Percentiles rank a stretch among this genome's conserved stretches.
Conservation (phyloP, 2,888 invertebrate genomes). For the Chrysolina oricalcia region DNA sequence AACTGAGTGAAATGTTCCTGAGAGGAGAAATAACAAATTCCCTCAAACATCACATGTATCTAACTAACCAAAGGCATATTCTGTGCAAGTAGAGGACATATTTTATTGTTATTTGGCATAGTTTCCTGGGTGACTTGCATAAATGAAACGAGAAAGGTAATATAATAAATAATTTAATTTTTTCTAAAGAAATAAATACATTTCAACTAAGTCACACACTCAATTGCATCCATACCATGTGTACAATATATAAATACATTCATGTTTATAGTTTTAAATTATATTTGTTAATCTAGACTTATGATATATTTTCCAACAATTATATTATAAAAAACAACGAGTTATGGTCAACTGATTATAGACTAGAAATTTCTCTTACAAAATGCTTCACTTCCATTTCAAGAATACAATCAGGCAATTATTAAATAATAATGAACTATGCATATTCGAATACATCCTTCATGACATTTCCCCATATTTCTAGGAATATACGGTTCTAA, state of each 20-base stretch:
- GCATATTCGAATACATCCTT: slow-evolving; percentile 6
- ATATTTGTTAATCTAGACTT: slow-evolving; percentile 61
- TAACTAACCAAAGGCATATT: too few relatives aligned
- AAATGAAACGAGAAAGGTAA: slow-evolving; percentile 48
- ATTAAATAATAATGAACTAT: slow-evolving; percentile 5
- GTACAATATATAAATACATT: slow-evolving; percentile 64
- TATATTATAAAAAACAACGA: not conserved
- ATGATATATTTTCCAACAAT: not conserved
- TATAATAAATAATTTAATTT: slow-evolving; percentile 70
- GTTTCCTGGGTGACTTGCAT: not conserved
- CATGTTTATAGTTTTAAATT: slow-evolving; percentile 56
- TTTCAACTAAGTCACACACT: slow-evolving; percentile 60
- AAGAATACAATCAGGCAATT: not conserved
- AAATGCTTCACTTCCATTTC: not conserved
- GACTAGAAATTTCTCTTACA: slow-evolving; percentile 36
- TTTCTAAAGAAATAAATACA: slow-evolving; percentile 70
- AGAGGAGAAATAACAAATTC: too few relatives aligned
- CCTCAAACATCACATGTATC: too few relatives aligned
- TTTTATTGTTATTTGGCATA: too few relatives aligned
- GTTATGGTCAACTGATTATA: slow-evolving; percentile 18
- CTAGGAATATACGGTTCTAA: not conserved
- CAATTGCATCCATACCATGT: slow-evolving; percentile 57
- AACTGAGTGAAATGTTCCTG: too few relatives aligned
- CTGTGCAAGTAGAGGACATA: too few relatives aligned
- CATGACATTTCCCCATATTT: not conserved